Conservation (phyloP, 2,888 invertebrate genomes). For the Caenorhabditis sp. region DNA sequence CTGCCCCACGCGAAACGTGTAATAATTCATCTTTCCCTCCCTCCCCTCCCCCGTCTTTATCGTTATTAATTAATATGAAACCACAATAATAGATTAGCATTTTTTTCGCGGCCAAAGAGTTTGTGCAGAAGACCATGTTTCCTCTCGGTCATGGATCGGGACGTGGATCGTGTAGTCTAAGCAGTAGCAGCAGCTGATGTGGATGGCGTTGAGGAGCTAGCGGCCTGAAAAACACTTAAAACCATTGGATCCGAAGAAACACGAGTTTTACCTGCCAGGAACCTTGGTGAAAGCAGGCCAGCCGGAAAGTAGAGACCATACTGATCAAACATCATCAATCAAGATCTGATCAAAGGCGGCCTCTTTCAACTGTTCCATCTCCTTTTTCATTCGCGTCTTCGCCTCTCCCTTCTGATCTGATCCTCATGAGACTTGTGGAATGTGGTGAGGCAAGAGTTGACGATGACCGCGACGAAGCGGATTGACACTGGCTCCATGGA, state of each 20-base stretch:
- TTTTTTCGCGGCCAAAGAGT: too few relatives aligned
- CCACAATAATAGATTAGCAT: too few relatives aligned
- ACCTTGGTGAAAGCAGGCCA: slow-evolving; percentile 73
- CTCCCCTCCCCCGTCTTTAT: too few relatives aligned
- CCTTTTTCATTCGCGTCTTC: slow-evolving; percentile 98
- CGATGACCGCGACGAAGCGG: slow-evolving; percentile 61
- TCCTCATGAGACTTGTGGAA: slow-evolving; percentile 32
- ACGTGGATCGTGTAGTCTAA: too few relatives aligned
- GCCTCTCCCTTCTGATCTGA: slow-evolving; percentile 85
- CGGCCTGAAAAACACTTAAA: slow-evolving; percentile 11
- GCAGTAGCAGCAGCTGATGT: slow-evolving; percentile 4
- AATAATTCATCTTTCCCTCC: too few relatives aligned
- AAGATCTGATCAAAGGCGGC: slow-evolving; percentile 94
- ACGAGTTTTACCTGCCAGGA: slow-evolving; percentile 24
- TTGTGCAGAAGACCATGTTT: too few relatives aligned
- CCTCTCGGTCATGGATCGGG: too few relatives aligned
- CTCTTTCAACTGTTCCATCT: slow-evolving; percentile 86
- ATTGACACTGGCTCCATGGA: slow-evolving; percentile 70
- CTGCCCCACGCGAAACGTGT: too few relatives aligned
- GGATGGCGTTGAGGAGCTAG: slow-evolving; percentile 32
- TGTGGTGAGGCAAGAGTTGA: slow-evolving; percentile 46
- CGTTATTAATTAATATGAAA: too few relatives aligned
- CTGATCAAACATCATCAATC: slow-evolving; percentile 90
- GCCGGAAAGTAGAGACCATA: slow-evolving; percentile 70
- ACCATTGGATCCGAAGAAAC: too few relatives aligned